Base-by-base conservation (phyloP, 2,888 invertebrate genomes). In the Sminthurides aquaticus region DNA sequence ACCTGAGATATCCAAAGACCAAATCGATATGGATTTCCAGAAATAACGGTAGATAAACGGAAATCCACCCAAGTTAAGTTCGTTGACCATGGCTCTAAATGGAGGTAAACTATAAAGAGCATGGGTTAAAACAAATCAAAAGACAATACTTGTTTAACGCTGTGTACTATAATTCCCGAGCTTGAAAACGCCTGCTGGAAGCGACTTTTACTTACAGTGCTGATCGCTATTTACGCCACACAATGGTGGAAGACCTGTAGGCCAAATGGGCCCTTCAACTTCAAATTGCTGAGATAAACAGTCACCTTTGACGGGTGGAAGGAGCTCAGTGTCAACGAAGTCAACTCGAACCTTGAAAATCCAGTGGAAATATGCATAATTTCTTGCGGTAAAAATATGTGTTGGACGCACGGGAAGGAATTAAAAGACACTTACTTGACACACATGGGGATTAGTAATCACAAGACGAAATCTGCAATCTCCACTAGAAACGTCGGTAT, bases 1-100 rank as follows among this genome's bases (percentile, higher is more conserved):
- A 76, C 73, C 60, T 75, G 75, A 18, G 73, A 73, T 3, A 76
- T 56, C 71, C 75, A 74, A 18, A 76, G 64, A 15, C 73, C 75
- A 62, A 74, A 76, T 5, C 74, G 69, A 56, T 74, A 76, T 1
- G 72, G 68, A 61, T 71, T 69, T 49, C 73, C 72, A 25, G 66
- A 55, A 11, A 68, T 64, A 18, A 70, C 66, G 0, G 76, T 75
- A 1, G 69, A 66, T 15, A 76, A 63, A 58, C 71, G 70, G 56
- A 75, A 75, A 57, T 76, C 75, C 2, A 76, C 66, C 18, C 70
- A 57, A 1, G 73, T 61, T 2, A 66, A 54, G 61, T 71, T 74
- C 1, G 63, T 61, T 2, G 63, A 57, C 71, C 72, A 74, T 5
- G 70, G 65, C 34, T 74, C 71, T 62, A 75, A 56, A 57, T 75